Percentiles rank a stretch among this genome's conserved stretches.
Evolutionary conservation across 2,888 invertebrate genomes (phyloP).

Genomic region (Glaucopsyche alexis): DNA sequence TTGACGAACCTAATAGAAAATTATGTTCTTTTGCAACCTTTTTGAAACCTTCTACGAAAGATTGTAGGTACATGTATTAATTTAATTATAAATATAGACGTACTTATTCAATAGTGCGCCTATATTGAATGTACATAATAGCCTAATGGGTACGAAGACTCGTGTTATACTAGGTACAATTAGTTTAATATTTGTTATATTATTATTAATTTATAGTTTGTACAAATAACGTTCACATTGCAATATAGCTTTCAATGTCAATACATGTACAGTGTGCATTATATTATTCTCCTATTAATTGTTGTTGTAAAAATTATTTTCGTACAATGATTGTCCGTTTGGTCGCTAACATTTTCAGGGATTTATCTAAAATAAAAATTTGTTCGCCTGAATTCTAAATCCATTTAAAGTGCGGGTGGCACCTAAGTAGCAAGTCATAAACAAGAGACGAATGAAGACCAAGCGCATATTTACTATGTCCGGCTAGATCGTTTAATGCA

Average conservation of each 20-base stretch:
- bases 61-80: not conserved
- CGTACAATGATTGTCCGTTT: not conserved
- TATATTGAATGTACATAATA: not conserved
- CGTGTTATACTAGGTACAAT: not conserved
- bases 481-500: not conserved
- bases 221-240: not conserved
- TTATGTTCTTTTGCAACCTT: too few species aligned
- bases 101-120: not conserved
- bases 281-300: conserved; percentile 38
- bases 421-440: not conserved
- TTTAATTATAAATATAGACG: not conserved
- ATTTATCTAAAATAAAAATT: not conserved
- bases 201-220: not conserved
- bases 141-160: not conserved
- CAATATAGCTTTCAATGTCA: not conserved
- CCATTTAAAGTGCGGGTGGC: not conserved
- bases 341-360: not conserved
- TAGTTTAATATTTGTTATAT: not conserved
- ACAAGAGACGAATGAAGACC: conserved; percentile 23
- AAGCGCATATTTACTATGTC: not conserved
- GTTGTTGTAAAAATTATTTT: conserved; percentile 29
- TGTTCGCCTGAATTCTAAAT: too few species aligned
- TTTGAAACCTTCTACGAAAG: too few species aligned
- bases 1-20: too few species aligned
- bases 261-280: not conserved